phyloP scores from a whole-genome alignment of 2,888 invertebrate genomes.

The Acleris holmiana region DNA sequence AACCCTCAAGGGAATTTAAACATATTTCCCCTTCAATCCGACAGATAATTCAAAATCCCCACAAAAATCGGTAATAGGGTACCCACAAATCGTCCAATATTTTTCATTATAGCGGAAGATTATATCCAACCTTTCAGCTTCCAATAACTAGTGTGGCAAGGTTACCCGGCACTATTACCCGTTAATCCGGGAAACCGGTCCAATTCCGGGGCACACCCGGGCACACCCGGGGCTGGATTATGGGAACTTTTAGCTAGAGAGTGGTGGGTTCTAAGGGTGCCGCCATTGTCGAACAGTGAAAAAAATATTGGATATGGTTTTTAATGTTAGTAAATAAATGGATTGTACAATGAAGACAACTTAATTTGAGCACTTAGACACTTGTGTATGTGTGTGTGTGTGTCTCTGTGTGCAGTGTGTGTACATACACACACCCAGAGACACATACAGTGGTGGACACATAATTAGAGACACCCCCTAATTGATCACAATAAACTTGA shows the following conservation, averaged over 20 bases:
- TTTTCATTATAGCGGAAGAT: constrained; percentile 36
- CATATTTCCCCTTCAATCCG: constrained; percentile 3
- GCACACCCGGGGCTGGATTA: constrained; percentile 26
- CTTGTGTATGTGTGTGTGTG: too few relatives aligned
- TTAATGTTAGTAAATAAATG: too few relatives aligned
- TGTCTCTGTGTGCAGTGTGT: too few relatives aligned
- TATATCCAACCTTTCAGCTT: constrained; percentile 36
- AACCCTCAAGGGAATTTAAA: not conserved
- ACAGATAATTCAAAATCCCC: not conserved
- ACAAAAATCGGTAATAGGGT: constrained; percentile 28
- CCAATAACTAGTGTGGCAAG: constrained; percentile 31
- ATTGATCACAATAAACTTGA: too few relatives aligned
- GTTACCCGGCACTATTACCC: constrained; percentile 35
- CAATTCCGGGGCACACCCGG: constrained; percentile 29
- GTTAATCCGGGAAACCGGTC: constrained; percentile 36
- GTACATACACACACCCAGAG: too few relatives aligned
- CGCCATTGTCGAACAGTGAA: constrained; percentile 13
- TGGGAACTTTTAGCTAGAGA: constrained; percentile 30
- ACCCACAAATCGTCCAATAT: constrained; percentile 29
- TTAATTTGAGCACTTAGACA: too few relatives aligned
- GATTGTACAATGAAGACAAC: too few relatives aligned
- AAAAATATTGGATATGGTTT: not conserved
- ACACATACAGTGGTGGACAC: too few relatives aligned
- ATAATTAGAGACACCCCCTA: too few relatives aligned
- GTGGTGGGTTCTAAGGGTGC: not conserved